Evolutionary conservation across 2,888 invertebrate genomes (phyloP), one percentile per base, ranked within the genome.

Genomic region (Sarcophaga subvicina): DNA sequence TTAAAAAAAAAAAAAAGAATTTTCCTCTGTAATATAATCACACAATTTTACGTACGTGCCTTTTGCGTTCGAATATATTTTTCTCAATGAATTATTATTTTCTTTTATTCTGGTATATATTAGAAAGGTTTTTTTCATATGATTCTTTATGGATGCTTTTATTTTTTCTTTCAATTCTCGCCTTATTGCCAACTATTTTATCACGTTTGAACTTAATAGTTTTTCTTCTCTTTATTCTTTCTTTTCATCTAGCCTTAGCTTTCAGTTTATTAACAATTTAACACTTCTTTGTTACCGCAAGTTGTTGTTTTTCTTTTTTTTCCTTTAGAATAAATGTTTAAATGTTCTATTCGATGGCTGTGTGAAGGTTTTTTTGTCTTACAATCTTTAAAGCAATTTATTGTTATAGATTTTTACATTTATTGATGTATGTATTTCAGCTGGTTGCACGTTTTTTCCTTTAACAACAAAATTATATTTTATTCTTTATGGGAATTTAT

Each of bases 241-340:
- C n/a, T 17, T 62, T 22, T 11, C n/a, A 49, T 79, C 70, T 79
- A 75, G 76, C 76, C 78, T 78, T 60, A 47, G 71, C 70, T 79
- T 83, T 90, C 89, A 90, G 91, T 90, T 91, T 91, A 91, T 91
- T 90, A 91, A 91, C 91, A 91, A 91, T 91, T 91, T 91, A 91
- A 90, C 91, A 91, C 89, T 90, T 88, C 86, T 87, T 88, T 88
- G 86, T 85, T 84, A 81, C 71, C 82, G 85, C 86, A n/a, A 72
- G 27, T 20, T 63, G 3, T 17, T 66, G n/a, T 3, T 64, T 64
- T 17, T 14, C 49, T 12, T 73, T 70, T 25, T 72, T 60, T 4
- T 22, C 14, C 17, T 75, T 14, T 54, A 54, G 54, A 37, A 37
- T 22, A 22, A 22, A 22, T 37, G 37, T 37, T 37, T 37, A 37